A percentile compares a stretch with the other conserved stretches of the same genome.
Evolutionary conservation across 2,888 invertebrate genomes (phyloP).

Genomic region (Lathronympha strigana): DNA sequence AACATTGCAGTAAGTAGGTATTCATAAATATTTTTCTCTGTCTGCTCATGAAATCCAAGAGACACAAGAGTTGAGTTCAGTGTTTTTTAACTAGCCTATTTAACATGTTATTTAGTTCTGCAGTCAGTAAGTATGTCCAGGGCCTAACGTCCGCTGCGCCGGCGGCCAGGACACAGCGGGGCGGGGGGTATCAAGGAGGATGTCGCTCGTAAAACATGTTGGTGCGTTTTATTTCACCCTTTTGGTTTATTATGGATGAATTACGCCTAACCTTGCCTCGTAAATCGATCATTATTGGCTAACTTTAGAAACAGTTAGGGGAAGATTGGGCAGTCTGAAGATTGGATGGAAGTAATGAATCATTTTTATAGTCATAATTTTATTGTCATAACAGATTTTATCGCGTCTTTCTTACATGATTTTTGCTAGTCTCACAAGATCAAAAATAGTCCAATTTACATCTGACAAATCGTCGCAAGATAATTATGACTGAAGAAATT

Average conservation of each 20-base stretch:
- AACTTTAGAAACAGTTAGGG: slow-evolving; percentile 28
- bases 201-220: slow-evolving; percentile 76
- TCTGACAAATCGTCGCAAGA: too few species aligned
- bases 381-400: not conserved
- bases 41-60: too few species aligned
- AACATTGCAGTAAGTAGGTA: too few species aligned
- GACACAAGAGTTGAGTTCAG: too few species aligned
- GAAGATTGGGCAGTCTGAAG: not conserved
- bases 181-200: slow-evolving; percentile 66
- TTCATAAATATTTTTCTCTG: too few species aligned
- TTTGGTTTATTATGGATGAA: slow-evolving; percentile 64
- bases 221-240: slow-evolving; percentile 79
- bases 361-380: not conserved
- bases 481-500: too few species aligned
- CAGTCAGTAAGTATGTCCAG: slow-evolving; percentile 8
- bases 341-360: not conserved
- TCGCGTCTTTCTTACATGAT: not conserved
- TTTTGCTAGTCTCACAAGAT: too few species aligned
- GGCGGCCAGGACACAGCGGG: slow-evolving; percentile 29
- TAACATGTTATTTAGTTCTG: not conserved
- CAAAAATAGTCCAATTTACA: too few species aligned
- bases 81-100: too few species aligned
- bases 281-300: slow-evolving; percentile 55
- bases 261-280: slow-evolving; percentile 56
- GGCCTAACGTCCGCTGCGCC: slow-evolving; percentile 39